Evolutionary conservation across 1,140 invertebrate species (phyloP).

Genomic region (Drosophila kohkoa): DNA sequence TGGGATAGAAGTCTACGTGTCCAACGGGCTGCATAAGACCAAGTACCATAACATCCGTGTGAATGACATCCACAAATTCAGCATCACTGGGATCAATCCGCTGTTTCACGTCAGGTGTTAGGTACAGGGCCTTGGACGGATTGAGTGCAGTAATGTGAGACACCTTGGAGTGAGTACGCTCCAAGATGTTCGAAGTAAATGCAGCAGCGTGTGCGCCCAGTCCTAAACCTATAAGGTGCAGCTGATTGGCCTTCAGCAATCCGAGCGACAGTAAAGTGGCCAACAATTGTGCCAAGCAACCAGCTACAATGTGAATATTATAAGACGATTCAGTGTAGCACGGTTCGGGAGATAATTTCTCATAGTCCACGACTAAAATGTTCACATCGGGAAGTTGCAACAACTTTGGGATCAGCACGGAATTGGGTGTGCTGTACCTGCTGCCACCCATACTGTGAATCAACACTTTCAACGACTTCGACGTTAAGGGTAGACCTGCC

Average conservation of each 20-base stretch:
- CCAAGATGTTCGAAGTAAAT: background rate
- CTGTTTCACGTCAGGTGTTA: background rate
- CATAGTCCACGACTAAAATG: conserved; percentile 34
- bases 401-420: conserved; percentile 6
- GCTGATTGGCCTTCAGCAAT: background rate
- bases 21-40: conserved; percentile 39
- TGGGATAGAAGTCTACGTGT: conserved; percentile 54
- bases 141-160: conserved; percentile 37
- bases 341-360: conserved; percentile 20
- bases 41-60: conserved; percentile 42
- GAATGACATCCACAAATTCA: conserved; percentile 51
- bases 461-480: conserved; percentile 25
- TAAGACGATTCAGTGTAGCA: conserved; percentile 31
- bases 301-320: conserved; percentile 18
- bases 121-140: conserved; percentile 38
- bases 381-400: background rate
- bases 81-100: conserved; percentile 49
- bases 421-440: conserved; percentile 13
- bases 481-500: no score
- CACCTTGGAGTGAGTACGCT: background rate
- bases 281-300: conserved; percentile 18
- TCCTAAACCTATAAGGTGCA: conserved; percentile 46
- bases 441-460: conserved; percentile 33
- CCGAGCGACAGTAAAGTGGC: background rate
- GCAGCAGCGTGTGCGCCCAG: conserved; percentile 43